Conservation (phyloP, 2,113 vertebrate species). For the Chaetops frenatus region DNA sequence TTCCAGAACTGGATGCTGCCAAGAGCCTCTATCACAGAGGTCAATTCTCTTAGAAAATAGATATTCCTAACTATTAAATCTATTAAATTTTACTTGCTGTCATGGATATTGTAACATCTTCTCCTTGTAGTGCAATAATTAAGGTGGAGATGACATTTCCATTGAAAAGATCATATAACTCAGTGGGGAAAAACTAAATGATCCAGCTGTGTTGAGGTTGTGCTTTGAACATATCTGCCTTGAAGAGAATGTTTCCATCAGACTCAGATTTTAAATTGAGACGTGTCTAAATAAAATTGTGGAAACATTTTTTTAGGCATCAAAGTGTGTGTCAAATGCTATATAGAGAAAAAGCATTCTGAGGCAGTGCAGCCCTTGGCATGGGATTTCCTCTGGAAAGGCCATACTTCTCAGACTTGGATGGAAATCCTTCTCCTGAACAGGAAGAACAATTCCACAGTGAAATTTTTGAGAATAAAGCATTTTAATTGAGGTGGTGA, state of each 20-base stretch:
- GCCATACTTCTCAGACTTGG: neutral
- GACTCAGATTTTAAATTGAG: neutral
- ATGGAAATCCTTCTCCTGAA: neutral
- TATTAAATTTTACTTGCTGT: conserved; percentile 23
- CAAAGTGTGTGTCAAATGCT: neutral
- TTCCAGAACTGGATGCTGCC: neutral
- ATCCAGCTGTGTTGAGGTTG: neutral
- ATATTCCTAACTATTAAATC: neutral
- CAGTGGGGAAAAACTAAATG: neutral
- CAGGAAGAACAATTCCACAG: neutral
- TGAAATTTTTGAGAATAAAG: neutral
- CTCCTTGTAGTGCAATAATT: conserved; percentile 36
- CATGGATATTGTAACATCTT: conserved; percentile 23
- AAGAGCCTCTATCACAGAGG: neutral
- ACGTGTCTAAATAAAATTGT: neutral
- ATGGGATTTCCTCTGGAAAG: neutral
- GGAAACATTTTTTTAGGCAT: neutral
- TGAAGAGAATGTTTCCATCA: neutral
- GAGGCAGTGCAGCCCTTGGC: neutral
- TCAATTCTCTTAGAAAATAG: neutral
- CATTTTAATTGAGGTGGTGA: neutral
- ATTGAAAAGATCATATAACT: conserved; percentile 40
- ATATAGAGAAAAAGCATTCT: neutral
- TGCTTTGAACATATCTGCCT: neutral
- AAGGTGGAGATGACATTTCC: conserved; percentile 29